Evolutionary conservation across 2,888 invertebrate species (phyloP), one percentile per base, ranked within the genome.

Genomic region (Melieria omissa): DNA sequence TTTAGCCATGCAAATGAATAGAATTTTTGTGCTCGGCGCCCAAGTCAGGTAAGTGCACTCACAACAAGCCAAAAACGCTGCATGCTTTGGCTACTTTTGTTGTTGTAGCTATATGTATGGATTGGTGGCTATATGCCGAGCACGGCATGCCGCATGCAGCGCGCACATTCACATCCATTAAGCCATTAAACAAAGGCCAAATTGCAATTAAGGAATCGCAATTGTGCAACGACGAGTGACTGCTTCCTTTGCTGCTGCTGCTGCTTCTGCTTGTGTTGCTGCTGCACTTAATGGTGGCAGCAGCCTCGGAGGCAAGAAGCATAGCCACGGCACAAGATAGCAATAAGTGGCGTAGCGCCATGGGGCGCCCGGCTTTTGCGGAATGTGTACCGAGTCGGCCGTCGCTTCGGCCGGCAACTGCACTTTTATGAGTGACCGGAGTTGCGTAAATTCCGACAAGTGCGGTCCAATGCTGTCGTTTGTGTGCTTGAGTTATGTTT

Each of bases 201-300:
- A 73, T 60, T 57, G 69, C 73, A 71, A 73, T 73, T 73, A 71
- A 71, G 61, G 52, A 65, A 47, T 73, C 47, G 69, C 66, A 47
- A 67, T 42, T 44, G 67, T 45, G 44, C 54, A 52, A 47, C 58
- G 57, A 14, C 47, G 42, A 29, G n/a, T 62, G 46, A 69, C 63
- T 52, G 42, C 12, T 55, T 65, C 16, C 47, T 58, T 42, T 5
- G 3, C 49, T 47, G 46, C 58, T 46, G 9, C 60, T 49, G n/a
- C 44, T 52, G 12, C 10, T n/a, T 46, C 7, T 47, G 14, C 46
- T 52, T n/a, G 12, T 52, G 52, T 5, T 9, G 14, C 52, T 52
- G 52, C 52, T 52, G 14, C 14, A 52, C n/a, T n/a, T 52, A 14
- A 52, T 52, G n/a, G 52, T 5, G 0, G n/a, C 5, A 52, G 49